phyloP scores from a whole-genome alignment of 2,888 invertebrate genomes.

The Herminia tarsipennalis region DNA sequence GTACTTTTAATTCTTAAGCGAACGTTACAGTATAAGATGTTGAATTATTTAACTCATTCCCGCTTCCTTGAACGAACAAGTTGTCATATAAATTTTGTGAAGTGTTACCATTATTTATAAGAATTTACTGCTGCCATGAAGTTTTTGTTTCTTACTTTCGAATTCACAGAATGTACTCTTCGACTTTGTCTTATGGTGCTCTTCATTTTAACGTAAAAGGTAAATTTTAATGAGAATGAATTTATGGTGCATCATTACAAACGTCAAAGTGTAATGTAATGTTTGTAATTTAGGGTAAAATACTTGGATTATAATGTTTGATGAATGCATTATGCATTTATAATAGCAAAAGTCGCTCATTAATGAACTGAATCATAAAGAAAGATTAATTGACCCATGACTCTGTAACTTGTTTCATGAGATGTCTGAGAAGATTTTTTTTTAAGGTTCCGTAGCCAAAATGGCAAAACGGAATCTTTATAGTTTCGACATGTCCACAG shows the following conservation, averaged over 20 bases:
- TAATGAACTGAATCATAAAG: no score
- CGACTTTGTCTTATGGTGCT: slow-evolving; percentile 27
- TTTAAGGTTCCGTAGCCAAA: no score
- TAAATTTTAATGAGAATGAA: slow-evolving; percentile 8
- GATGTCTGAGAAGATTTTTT: no score
- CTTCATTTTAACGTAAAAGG: slow-evolving; percentile 7
- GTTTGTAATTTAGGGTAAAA: background rate
- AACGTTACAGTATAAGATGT: slow-evolving; percentile 21
- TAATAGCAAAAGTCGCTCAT: no score
- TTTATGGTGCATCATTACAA: background rate
- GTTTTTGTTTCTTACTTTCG: slow-evolving; percentile 38
- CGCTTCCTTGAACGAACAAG: slow-evolving; percentile 27
- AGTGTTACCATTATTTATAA: slow-evolving; percentile 43
- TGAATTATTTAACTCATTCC: slow-evolving; percentile 42
- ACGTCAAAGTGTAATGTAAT: background rate
- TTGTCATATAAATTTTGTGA: slow-evolving; percentile 45
- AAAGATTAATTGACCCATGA: no score
- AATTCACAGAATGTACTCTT: slow-evolving; percentile 33
- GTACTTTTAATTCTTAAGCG: slow-evolving; percentile 32
- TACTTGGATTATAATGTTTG: background rate
- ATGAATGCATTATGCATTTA: background rate
- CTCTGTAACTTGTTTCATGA: no score
- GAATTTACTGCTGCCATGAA: slow-evolving; percentile 38
- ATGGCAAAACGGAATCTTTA: no score
- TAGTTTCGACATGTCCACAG: no score